Evolutionary conservation across 2,888 invertebrate species (phyloP).

Genomic region (Osmoderma eremita): DNA sequence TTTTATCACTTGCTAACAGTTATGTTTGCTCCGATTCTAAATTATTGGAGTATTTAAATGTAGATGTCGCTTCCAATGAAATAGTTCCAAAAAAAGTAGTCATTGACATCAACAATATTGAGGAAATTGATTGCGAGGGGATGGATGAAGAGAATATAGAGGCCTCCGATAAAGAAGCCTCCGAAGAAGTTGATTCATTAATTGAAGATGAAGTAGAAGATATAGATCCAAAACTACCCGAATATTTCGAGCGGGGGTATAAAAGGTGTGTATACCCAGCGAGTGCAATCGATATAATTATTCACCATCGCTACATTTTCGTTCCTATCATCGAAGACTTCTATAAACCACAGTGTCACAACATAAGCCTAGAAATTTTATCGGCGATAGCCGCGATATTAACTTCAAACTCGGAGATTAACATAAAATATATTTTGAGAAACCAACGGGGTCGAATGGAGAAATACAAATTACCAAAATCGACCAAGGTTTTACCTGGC

Average conservation of each 20-base stretch:
- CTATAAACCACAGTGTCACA: conserved; percentile 66
- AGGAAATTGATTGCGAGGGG: conserved; percentile 43
- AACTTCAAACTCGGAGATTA: conserved; percentile 46
- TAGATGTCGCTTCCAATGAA: conserved; percentile 27
- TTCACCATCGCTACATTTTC: conserved; percentile 73
- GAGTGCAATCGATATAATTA: conserved; percentile 75
- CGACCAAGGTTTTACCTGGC: conserved; percentile 55
- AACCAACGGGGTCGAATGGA: conserved; percentile 49
- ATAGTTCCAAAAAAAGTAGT: conserved; percentile 46
- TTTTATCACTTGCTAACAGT: conserved; percentile 72
- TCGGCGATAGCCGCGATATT: conserved; percentile 67
- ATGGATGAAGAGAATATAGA: conserved; percentile 39
- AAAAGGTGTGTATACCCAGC: conserved; percentile 71
- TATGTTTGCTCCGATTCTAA: conserved; percentile 71
- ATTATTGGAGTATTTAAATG: conserved; percentile 69
- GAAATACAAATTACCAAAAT: conserved; percentile 44
- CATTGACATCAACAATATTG: conserved; percentile 45
- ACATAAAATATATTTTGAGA: conserved; percentile 57
- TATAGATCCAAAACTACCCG: conserved; percentile 62
- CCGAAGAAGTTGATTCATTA: conserved; percentile 49
- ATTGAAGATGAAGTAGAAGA: conserved; percentile 40
- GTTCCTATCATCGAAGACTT: conserved; percentile 79
- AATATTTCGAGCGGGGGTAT: conserved; percentile 75
- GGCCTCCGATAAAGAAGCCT: conserved; percentile 48
- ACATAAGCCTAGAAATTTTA: conserved; percentile 71